These are phyloP conservation scores for Ormyrus nitidulus DNA, from an alignment of 2,888 invertebrate genomes.

Conservation along the genomic window DNA sequence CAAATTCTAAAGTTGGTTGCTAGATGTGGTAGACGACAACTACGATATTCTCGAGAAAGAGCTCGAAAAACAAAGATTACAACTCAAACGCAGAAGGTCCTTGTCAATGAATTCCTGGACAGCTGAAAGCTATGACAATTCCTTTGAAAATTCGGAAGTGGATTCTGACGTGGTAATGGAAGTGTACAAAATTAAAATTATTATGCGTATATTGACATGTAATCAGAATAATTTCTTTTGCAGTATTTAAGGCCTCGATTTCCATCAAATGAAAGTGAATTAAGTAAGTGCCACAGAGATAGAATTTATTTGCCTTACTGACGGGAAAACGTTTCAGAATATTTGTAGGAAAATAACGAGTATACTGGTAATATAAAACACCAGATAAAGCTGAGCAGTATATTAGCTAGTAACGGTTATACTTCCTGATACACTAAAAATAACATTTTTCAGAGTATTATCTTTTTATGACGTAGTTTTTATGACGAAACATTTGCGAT, in stretches of 20 bases:
- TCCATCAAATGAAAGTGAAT: constrained; percentile 8
- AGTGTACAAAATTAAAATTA: neutral
- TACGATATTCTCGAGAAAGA: constrained; percentile 64
- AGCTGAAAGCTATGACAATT: constrained; percentile 22
- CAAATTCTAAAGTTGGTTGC: constrained; percentile 67
- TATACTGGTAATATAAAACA: too few relatives aligned
- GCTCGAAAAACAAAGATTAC: constrained; percentile 11
- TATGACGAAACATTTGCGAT: too few relatives aligned
- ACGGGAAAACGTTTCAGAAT: too few relatives aligned
- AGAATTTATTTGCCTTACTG: too few relatives aligned
- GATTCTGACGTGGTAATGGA: constrained; percentile 50
- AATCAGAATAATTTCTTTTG: constrained; percentile 8
- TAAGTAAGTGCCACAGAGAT: too few relatives aligned
- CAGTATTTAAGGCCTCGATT: constrained; percentile 50
- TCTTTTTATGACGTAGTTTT: too few relatives aligned
- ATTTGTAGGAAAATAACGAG: too few relatives aligned
- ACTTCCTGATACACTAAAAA: too few relatives aligned
- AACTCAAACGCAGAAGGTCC: neutral
- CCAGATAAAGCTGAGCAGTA: too few relatives aligned
- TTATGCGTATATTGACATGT: neutral
- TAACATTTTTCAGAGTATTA: too few relatives aligned
- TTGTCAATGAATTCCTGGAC: constrained; percentile 37
- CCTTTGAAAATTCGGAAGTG: constrained; percentile 41
- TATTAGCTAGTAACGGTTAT: too few relatives aligned
- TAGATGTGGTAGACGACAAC: constrained; percentile 68